Base-by-base conservation (phyloP, 1,140 invertebrate genomes). In the Babylonia areolata region DNA sequence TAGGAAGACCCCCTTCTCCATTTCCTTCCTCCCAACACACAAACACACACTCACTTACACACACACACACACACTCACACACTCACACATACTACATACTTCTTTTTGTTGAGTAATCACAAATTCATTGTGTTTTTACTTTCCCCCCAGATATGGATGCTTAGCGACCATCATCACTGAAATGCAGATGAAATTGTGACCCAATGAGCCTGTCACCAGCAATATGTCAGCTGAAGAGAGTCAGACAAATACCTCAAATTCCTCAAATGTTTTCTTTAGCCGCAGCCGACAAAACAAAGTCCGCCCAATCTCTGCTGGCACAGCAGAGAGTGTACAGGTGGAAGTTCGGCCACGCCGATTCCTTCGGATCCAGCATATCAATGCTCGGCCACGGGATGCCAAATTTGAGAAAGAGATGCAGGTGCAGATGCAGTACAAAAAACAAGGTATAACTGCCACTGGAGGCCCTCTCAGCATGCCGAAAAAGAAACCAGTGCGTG, bases 341-440 rank as follows among this genome's bases (percentile, higher is more conserved):
- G 91, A 93, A 86, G 87, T 93, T 33, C 85, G 92, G 54, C 87
- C 87, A 2, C 89, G 88, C 1, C 87, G 93, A 75, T 3, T 86
- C 20, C 83, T 93, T 23, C 82, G 89, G n/a, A 90, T 93, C 12
- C 89, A 86, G 58, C 91, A 92, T 79, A 54, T 93, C 17, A 93
- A 93, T 87, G 78, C 88, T 35, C 86, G 85, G 81, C 86, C 87
- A 51, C 84, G 92, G 81, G 92, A 93, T 89, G 88, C 90, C 39
- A 73, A 86, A 42, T 91, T 93, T 88, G 87, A 90, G 79, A 89
- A 90, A 73, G 91, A 93, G 84, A 90, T 91, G 83, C 87, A 90
- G 15, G 81, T 88, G 73, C 89, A 88, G 78, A 12, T 87, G 17
- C 80, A 89, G 71, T 88, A 89, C 75, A 87, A 81, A 73, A 84